phyloP scores from a whole-genome alignment of 1,140 invertebrate genomes.

The Papilio xuthus region DNA sequence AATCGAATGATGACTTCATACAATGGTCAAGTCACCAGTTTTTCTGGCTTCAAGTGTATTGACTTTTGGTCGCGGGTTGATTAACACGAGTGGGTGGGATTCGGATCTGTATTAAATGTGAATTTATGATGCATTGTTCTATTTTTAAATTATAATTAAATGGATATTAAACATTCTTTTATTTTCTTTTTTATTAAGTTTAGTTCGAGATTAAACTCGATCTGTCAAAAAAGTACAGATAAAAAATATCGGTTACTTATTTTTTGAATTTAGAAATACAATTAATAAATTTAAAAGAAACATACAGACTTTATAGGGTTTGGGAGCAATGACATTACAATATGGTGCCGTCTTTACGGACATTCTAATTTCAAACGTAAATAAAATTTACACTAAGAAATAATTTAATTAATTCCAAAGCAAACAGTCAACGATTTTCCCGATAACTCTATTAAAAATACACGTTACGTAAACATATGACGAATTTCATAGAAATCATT shows the following conservation, averaged over 20 bases:
- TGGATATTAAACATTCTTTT: no score
- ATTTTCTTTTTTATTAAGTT: no score
- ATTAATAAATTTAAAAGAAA: no score
- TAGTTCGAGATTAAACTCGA: no score
- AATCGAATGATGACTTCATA: constrained; percentile 42
- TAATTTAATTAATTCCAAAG: not conserved
- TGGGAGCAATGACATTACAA: no score
- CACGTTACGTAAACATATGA: not conserved
- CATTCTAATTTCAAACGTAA: no score
- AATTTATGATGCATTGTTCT: constrained; percentile 16
- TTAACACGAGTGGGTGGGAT: constrained; percentile 40
- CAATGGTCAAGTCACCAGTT: constrained; percentile 39
- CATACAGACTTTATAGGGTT: no score
- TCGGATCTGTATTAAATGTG: not conserved
- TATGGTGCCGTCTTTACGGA: no score
- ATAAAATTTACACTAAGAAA: not conserved
- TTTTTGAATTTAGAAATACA: no score
- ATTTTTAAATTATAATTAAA: no score
- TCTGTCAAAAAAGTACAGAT: no score
- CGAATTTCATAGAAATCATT: not conserved
- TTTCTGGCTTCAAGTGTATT: constrained; percentile 40
- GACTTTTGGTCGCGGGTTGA: constrained; percentile 41
- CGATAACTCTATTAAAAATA: not conserved
- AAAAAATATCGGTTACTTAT: no score
- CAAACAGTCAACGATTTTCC: not conserved